These are phyloP conservation scores for Drosophila robusta DNA, from an alignment of 2,888 invertebrate species.

Conservation along the genomic window DNA sequence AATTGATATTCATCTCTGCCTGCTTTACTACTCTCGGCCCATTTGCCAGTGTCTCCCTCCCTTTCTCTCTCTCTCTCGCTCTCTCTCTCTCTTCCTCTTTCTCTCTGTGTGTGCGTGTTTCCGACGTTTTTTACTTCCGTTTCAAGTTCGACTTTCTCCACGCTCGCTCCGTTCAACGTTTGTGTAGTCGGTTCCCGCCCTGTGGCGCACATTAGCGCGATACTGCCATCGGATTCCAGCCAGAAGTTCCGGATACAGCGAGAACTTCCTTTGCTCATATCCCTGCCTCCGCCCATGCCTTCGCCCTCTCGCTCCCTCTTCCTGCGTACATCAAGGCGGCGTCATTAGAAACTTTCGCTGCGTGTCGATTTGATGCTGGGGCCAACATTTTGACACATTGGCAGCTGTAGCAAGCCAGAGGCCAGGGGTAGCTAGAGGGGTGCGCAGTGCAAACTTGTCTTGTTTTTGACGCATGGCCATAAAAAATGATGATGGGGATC, in stretches of 20 bases:
- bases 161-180: constrained; percentile 10
- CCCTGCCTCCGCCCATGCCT: background rate
- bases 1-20: constrained; percentile 17
- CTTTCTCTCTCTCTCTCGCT: background rate
- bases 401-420: constrained; percentile 20
- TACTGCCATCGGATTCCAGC: constrained; percentile 41
- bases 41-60: background rate
- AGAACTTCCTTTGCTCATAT: constrained; percentile 19
- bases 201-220: constrained; percentile 52
- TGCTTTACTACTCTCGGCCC: too few species aligned
- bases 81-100: background rate
- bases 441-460: constrained; percentile 40
- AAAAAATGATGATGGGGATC: constrained; percentile 77
- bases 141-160: constrained; percentile 31
- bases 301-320: background rate
- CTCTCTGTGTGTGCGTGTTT: constrained; percentile 53
- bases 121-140: constrained; percentile 66
- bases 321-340: constrained; percentile 22
- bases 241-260: constrained; percentile 53
- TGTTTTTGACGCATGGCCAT: constrained; percentile 72
- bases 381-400: constrained; percentile 71
- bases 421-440: background rate
- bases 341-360: constrained; percentile 61
- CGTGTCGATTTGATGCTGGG: constrained; percentile 58
- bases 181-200: constrained; percentile 18